Base-by-base conservation (phyloP, 2,888 invertebrate species). In the Agriotes lineatus region DNA sequence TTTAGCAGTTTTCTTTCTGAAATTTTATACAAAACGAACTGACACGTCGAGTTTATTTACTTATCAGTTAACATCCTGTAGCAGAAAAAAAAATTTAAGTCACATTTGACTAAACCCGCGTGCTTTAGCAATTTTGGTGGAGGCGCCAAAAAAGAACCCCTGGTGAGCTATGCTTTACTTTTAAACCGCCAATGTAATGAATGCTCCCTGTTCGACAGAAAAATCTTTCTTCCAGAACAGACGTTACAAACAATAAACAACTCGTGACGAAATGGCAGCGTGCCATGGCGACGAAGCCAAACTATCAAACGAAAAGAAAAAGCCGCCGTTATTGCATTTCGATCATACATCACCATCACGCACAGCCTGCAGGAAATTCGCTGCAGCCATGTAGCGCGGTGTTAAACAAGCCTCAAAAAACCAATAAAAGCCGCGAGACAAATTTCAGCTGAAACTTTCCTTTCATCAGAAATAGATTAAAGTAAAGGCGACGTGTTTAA, bases 401-500 rank as follows among this genome's bases (percentile, higher is more conserved):
- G 16, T 52, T 52, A 52, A 30, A 48, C 52, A 33, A 50, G 30
- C 30, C 10, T 9, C 16, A 14, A 18, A 52, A 52, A 52, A 52
- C 16, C 42, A 42, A 42, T 42, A 42, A 42, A 42, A 42, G 42
- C 42, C 16, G 12, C 16, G 16, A 42, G 42, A 42, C 42, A 42
- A 42, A 42, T 42, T 42, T 42, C 42, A 42, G 42, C 3, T 9
- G 16, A 42, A 14, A 48, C n/a, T 19, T 52, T 30, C 25, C 33
- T 52, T 52, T 52, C 33, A 52, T 33, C 52, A 52, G 19, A 52
- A 52, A 52, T 18, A 52, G 52, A 52, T 52, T 33, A 52, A 33
- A 52, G 52, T 2, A 14, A 52, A 14, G 14, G n/a, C n/a, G n/a
- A 33, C 16, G 35, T 52, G 52, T 52, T 16, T 52, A 30, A 52